A percentile compares a stretch with the other conserved stretches of the same genome.
Evolutionary conservation across 2,888 invertebrate genomes (phyloP).

Genomic region (Hydrotaea cyrtoneurina): DNA sequence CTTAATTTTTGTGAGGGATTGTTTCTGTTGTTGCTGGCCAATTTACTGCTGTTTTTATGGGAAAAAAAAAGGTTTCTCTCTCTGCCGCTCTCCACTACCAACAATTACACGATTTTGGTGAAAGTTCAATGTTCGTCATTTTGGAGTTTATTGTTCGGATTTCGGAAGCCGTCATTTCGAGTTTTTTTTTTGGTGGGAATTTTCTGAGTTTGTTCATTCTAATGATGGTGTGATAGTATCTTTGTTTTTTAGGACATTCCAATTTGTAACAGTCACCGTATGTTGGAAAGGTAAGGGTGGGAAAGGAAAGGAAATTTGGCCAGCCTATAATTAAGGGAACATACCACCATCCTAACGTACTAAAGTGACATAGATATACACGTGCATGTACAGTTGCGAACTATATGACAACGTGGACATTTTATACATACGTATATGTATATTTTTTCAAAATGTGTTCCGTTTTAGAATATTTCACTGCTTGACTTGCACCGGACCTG

Average conservation of each 20-base stretch:
- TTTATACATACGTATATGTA: too few species aligned
- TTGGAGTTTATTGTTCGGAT: background rate
- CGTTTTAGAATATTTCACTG: too few species aligned
- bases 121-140: slow-evolving; percentile 58
- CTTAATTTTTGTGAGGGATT: slow-evolving; percentile 33
- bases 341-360: background rate
- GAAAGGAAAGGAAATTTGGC: background rate
- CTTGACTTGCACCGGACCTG: too few species aligned
- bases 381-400: background rate
- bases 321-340: background rate
- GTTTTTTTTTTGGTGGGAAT: slow-evolving; percentile 48
- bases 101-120: slow-evolving; percentile 45
- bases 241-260: slow-evolving; percentile 34
- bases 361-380: background rate
- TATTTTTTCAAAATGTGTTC: too few species aligned
- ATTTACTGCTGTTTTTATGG: slow-evolving; percentile 45
- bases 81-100: background rate
- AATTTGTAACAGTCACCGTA: slow-evolving; percentile 1
- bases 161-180: slow-evolving; percentile 49
- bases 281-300: background rate
- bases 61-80: slow-evolving; percentile 47
- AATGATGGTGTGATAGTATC: slow-evolving; percentile 41
- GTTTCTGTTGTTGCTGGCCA: background rate
- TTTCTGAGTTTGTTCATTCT: background rate
- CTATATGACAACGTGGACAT: too few species aligned